Conservation (phyloP, 1,140 invertebrate species). For the Armadillidium nasatum region DNA sequence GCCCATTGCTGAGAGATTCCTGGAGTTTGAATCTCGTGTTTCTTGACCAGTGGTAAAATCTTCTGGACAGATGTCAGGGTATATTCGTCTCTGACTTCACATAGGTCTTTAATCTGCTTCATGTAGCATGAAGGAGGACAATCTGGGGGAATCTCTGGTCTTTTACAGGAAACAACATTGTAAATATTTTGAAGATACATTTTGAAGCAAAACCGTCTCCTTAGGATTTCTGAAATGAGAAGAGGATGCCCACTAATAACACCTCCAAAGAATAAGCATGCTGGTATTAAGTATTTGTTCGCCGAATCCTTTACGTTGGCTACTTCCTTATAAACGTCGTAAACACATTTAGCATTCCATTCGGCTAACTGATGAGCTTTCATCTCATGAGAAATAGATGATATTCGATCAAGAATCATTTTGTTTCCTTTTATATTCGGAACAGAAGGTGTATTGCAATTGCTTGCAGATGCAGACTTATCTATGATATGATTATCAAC, state of each 20-base stretch:
- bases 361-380: background rate
- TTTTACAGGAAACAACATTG: background rate
- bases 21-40: background rate
- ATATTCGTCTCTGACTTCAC: background rate
- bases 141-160: background rate
- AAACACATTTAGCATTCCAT: slow-evolving; percentile 6
- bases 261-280: background rate
- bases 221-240: background rate
- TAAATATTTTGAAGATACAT: background rate
- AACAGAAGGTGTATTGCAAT: background rate
- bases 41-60: background rate
- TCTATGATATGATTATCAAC: no score
- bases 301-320: background rate
- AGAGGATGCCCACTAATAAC: background rate
- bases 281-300: background rate
- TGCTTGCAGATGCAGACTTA: no score
- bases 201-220: background rate
- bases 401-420: background rate
- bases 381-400: background rate
- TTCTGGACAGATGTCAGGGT: background rate
- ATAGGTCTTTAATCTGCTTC: background rate
- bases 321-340: background rate
- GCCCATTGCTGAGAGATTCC: background rate
- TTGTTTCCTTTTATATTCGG: background rate
- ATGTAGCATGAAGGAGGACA: background rate